Evolutionary conservation across 2,113 vertebrate species (phyloP), one percentile per base, ranked within the genome.

Genomic region (Typhlomys cinereus): DNA sequence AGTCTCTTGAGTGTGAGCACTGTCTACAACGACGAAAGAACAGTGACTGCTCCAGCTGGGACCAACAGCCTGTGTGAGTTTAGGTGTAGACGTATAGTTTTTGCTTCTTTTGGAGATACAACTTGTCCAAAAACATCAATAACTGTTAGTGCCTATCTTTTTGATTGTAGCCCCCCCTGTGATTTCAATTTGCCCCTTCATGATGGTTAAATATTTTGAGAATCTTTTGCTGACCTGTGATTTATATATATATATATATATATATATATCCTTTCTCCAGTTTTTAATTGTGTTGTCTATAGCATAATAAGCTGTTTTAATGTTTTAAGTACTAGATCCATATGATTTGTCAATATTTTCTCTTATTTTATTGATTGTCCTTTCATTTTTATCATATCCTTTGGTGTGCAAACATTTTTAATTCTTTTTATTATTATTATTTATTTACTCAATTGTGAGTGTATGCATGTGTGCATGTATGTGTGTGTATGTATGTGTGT

Each of bases 301-400:
- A 59, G 69, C 54, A 46, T 29, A 79, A 78, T 25, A 74, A n/a
- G 2, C 74, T 87, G 17, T 64, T 80, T 92, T 46, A 50, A 90
- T 36, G 78, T 66, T 90, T 29, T 46, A 85, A 81, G 46, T 71
- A 59, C 2, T 4, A 76, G 39, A 31, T 5, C 3, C 25, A 23
- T 20, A 36, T 27, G 11, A 67, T 39, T 93, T 74, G 11, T 36
- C 85, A 92, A 69, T 66, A 62, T 34, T 84, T 62, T 76, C 46
- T 73, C n/a, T 57, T 15, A 61, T 73, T 78, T 10, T 78, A 11
- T 82, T 57, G 18, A 29, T 25, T 76, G 15, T 90, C 62, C 46
- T 86, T 89, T 90, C 31, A 78, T n/a, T 86, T 89, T 85, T 39
- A 78, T 44, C 31, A 21, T 73, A 44, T 70, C 31, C 34, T 95